Base-by-base conservation (phyloP, 2,888 invertebrate species). In the Eugnorisma glareosa region DNA sequence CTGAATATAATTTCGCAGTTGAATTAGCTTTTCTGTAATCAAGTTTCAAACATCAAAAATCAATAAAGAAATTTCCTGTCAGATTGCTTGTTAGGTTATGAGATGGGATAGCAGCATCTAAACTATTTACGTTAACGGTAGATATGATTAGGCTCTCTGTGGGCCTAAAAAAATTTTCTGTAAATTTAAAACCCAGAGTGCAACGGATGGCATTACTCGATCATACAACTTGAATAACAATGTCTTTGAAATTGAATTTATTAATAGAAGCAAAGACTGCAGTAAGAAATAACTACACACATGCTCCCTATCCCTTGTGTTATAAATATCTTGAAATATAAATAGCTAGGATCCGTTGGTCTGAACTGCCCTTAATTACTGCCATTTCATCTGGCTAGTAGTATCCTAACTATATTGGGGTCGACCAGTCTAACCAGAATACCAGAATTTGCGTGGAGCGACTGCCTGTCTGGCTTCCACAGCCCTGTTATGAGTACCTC, bases 301-400 rank as follows among this genome's bases (percentile, higher is more conserved):
- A 54, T 66, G 35, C 67, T 35, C n/a, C 45, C 37, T 70, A 57
- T 37, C 40, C 61, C 67, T 57, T 59, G 69, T 71, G 63, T 45
- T 80, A 80, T 64, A 74, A 70, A 74, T 84, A 84, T 80, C 48
- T 70, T 24, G 2, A 18, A 31, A 35, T 67, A 68, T 40, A 68
- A 75, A 80, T 75, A 84, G 67, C 51, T 64, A 7, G 15, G 35
- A 73, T 54, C 45, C 35, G 28, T 81, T 71, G 70, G 61, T 84
- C 37, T 68, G 45, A 28, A 51, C 31, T 64, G 51, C 37, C 31
- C 69, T 67, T 84, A 57, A 45, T 61, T 54, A 67, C 59, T 35
- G 10, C 5, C 21, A 61, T 61, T 61, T 61, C 10, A 21, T 5
- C 21, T 61, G 31, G 21, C 31, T 21, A 31, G 59, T 21, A 10